phyloP scores from a whole-genome alignment of 64 coral and sea anemone species.

The Actinia equina region DNA sequence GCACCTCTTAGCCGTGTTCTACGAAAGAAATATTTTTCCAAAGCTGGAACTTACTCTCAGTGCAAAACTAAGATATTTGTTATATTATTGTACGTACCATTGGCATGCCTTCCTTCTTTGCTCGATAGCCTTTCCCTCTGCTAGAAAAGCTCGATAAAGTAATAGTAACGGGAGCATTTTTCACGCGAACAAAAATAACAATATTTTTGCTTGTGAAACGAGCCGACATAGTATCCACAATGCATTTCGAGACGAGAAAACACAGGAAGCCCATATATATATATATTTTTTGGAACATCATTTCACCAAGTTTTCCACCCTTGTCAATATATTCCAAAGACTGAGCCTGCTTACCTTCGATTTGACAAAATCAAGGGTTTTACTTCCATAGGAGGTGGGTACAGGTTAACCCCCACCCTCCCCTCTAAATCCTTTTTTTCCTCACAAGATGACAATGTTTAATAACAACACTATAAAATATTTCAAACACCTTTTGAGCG shows the following conservation, averaged over 20 bases:
- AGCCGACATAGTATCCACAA: not conserved
- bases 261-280: not conserved
- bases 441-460: too few species aligned
- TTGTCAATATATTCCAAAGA: too few species aligned
- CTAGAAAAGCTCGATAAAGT: slow-evolving; percentile 55
- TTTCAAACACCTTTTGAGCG: too few species aligned
- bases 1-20: not conserved
- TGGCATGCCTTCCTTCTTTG: slow-evolving; percentile 56
- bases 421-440: too few species aligned
- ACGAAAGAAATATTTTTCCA: not conserved
- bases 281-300: too few species aligned
- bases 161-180: slow-evolving; percentile 55
- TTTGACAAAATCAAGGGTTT: too few species aligned
- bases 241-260: not conserved
- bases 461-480: too few species aligned
- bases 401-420: too few species aligned
- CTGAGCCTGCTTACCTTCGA: too few species aligned
- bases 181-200: not conserved
- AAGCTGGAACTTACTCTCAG: not conserved
- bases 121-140: slow-evolving; percentile 51
- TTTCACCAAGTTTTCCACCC: too few species aligned
- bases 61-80: not conserved
- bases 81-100: slow-evolving; percentile 33
- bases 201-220: not conserved
- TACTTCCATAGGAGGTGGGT: too few species aligned